phyloP scores from a whole-genome alignment of 2,888 invertebrate genomes.

The Eumacrocentrus americanus region DNA sequence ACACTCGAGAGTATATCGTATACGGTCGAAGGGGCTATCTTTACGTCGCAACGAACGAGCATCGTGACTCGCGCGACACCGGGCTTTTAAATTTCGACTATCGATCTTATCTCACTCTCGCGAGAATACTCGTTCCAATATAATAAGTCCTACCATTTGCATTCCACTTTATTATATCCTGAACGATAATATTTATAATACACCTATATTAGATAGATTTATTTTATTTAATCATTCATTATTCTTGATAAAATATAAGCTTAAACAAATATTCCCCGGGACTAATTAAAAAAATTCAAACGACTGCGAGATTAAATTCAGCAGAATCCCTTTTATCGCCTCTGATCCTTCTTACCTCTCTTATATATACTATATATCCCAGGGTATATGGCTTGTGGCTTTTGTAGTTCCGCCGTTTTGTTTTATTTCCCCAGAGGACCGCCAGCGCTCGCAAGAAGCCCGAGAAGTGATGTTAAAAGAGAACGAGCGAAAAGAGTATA shows the following conservation, averaged over 20 bases:
- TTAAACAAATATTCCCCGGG: neutral
- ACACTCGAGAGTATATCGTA: slow-evolving; percentile 1
- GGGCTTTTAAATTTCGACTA: slow-evolving; percentile 27
- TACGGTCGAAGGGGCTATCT: slow-evolving; percentile 29
- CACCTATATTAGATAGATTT: too few relatives aligned
- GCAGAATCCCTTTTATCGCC: slow-evolving; percentile 21
- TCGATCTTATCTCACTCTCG: slow-evolving; percentile 32
- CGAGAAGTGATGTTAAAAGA: slow-evolving; percentile 16
- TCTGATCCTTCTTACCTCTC: slow-evolving; percentile 5
- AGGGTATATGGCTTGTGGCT: neutral
- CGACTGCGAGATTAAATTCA: slow-evolving; percentile 19
- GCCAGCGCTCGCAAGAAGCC: slow-evolving; percentile 12
- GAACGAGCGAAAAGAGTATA: too few relatives aligned
- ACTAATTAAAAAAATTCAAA: slow-evolving; percentile 11
- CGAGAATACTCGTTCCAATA: too few relatives aligned
- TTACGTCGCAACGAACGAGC: slow-evolving; percentile 24
- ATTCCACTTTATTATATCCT: slow-evolving; percentile 4
- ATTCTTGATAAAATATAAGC: neutral
- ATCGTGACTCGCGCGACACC: slow-evolving; percentile 16
- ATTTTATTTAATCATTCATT: neutral
- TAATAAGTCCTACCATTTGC: slow-evolving; percentile 10
- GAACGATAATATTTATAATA: too few relatives aligned
- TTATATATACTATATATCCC: neutral
- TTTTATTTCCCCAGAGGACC: slow-evolving; percentile 31
- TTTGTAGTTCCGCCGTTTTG: slow-evolving; percentile 12